Evolutionary conservation across 2,113 vertebrate species (phyloP).

Genomic region (Circaetus cinerascens): DNA sequence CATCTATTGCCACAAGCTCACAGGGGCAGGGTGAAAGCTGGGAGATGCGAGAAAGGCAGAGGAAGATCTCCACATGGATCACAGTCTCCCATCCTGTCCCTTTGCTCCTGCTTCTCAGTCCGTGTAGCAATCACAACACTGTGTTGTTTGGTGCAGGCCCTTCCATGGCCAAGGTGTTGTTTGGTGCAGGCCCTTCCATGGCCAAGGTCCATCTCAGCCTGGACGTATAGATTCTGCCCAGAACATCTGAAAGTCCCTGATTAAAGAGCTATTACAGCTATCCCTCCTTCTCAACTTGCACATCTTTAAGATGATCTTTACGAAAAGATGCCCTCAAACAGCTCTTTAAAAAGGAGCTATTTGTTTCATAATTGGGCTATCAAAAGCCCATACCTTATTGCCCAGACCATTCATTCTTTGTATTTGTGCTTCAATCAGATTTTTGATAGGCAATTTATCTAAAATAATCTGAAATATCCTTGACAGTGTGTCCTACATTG

Average conservation of each 20-base stretch:
- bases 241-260: neutral
- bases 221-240: neutral
- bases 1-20: neutral
- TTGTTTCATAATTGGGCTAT: neutral
- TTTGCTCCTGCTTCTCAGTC: neutral
- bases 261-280: neutral
- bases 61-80: neutral
- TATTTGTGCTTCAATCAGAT: neutral
- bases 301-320: neutral
- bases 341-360: neutral
- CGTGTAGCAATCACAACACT: accelerated
- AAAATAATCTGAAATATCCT: neutral
- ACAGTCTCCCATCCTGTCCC: neutral
- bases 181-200: neutral
- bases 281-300: neutral
- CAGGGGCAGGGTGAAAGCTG: neutral
- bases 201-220: neutral
- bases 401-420: neutral
- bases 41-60: neutral
- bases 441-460: neutral
- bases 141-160: no score
- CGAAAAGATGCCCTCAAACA: neutral
- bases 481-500: neutral
- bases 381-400: neutral
- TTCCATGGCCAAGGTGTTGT: neutral